These are phyloP conservation scores for Zaprionus vittiger DNA, from an alignment of 1,140 invertebrate genomes.

Conservation along the genomic window DNA sequence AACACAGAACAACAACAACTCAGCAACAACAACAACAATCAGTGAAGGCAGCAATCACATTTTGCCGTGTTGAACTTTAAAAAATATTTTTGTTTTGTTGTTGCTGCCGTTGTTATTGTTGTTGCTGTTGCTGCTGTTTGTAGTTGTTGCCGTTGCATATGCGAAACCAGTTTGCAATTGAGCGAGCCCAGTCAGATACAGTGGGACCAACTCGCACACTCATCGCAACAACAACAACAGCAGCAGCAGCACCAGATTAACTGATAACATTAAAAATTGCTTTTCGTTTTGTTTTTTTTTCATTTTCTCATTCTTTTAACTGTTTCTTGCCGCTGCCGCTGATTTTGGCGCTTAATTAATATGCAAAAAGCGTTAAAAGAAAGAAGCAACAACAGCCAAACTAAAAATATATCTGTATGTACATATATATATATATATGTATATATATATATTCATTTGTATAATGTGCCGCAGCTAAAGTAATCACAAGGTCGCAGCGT, in stretches of 20 bases:
- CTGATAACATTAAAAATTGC: constrained; percentile 80
- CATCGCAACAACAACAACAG: constrained; percentile 11
- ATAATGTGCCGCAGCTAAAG: constrained; percentile 63
- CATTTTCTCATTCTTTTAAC: constrained; percentile 24
- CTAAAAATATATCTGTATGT: constrained; percentile 52
- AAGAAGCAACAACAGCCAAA: constrained; percentile 39
- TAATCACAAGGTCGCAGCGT: constrained; percentile 75
- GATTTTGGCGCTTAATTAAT: constrained; percentile 83
- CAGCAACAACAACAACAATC: constrained; percentile 24
- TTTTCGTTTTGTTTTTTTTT: constrained; percentile 26
- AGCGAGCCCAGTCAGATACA: constrained; percentile 12
- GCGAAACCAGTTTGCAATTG: constrained; percentile 73
- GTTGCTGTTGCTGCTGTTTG: constrained; percentile 28
- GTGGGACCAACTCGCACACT: constrained; percentile 23
- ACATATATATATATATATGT: constrained; percentile 22
- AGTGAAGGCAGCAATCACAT: constrained; percentile 50
- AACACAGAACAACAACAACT: constrained; percentile 25
- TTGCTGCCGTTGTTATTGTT: constrained; percentile 40
- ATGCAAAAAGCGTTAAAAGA: constrained; percentile 79
- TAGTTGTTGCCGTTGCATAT: constrained; percentile 54
- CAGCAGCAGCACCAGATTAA: constrained; percentile 54
- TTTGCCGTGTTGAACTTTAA: constrained; percentile 59
- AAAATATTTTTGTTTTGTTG: constrained; percentile 38
- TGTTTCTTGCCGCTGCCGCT: constrained; percentile 54
- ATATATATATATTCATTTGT: constrained; percentile 36